Evolutionary conservation across 92 coral and sea anemone species (phyloP).

Genomic region (Heliopora coerulea): DNA sequence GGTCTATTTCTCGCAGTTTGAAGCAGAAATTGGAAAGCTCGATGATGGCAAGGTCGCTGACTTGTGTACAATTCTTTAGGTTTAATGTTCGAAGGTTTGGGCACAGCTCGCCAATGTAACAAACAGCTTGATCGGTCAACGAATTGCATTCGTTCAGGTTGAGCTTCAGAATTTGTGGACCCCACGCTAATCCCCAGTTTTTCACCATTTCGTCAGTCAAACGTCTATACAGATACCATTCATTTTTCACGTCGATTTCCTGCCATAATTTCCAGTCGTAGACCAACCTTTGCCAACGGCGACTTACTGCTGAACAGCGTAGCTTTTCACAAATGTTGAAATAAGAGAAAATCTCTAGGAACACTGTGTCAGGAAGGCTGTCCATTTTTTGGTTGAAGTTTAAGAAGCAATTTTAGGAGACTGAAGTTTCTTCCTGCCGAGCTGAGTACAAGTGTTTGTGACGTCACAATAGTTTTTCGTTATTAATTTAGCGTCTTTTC

Average conservation of each 20-base stretch:
- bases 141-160: conserved; percentile 64
- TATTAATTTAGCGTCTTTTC: no score
- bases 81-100: conserved; percentile 56
- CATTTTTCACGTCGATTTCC: conserved; percentile 61
- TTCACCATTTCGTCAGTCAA: conserved; percentile 49
- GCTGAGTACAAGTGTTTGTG: conserved; percentile 14
- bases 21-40: conserved; percentile 61
- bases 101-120: conserved; percentile 59
- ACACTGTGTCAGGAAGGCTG: conserved; percentile 64
- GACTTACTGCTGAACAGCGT: conserved; percentile 64
- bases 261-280: conserved; percentile 84
- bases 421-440: conserved; percentile 15
- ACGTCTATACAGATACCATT: conserved; percentile 40
- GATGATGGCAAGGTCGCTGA: conserved; percentile 53
- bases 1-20: conserved; percentile 57
- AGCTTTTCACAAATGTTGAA: conserved; percentile 64
- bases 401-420: background rate
- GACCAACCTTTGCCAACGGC: conserved; percentile 73
- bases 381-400: conserved; percentile 31
- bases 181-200: conserved; percentile 71
- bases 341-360: conserved; percentile 61
- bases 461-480: background rate
- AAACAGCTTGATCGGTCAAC: conserved; percentile 68
- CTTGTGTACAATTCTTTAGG: conserved; percentile 71
- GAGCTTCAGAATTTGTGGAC: conserved; percentile 57